Evolutionary conservation across 2,888 invertebrate genomes (phyloP).

Genomic region (Nymphalis c-album): DNA sequence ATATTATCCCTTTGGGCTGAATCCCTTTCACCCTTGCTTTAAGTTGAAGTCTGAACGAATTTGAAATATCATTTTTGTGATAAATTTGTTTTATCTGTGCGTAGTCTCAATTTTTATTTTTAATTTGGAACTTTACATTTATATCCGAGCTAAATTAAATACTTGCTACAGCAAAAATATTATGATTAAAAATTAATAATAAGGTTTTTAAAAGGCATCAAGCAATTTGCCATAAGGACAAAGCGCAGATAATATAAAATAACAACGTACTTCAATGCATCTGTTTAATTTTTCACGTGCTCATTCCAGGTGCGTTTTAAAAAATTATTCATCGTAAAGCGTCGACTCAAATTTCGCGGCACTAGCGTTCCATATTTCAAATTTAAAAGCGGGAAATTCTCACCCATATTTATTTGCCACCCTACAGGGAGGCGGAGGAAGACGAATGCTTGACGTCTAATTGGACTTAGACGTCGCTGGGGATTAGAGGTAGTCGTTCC

Average conservation of each 20-base stretch:
- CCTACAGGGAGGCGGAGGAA: conserved; percentile 46
- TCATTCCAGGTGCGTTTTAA: conserved; percentile 22
- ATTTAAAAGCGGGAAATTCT: conserved; percentile 48
- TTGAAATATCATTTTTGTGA: conserved; percentile 44
- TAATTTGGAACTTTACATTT: no score
- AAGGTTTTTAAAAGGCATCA: neutral
- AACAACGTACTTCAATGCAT: conserved; percentile 21
- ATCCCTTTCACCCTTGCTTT: conserved; percentile 50
- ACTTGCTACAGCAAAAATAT: no score
- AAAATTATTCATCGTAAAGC: conserved; percentile 25
- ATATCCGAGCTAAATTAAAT: no score
- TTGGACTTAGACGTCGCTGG: conserved; percentile 69
- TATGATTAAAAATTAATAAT: neutral
- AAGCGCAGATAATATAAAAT: conserved; percentile 13
- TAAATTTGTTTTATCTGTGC: neutral
- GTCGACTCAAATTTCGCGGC: conserved; percentile 27
- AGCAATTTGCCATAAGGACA: neutral
- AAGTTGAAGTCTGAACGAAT: conserved; percentile 50
- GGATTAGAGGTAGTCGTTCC: conserved; percentile 63
- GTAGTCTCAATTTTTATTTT: neutral
- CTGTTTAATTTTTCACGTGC: conserved; percentile 23
- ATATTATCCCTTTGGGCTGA: conserved; percentile 60
- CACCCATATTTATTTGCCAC: conserved; percentile 49
- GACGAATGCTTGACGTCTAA: conserved; percentile 76
- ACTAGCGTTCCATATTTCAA: conserved; percentile 35